Percentiles rank a stretch among this genome's conserved stretches.
Conservation (phyloP, 2,797 vertebrate genomes). For the Limnodromus scolopaceus region DNA sequence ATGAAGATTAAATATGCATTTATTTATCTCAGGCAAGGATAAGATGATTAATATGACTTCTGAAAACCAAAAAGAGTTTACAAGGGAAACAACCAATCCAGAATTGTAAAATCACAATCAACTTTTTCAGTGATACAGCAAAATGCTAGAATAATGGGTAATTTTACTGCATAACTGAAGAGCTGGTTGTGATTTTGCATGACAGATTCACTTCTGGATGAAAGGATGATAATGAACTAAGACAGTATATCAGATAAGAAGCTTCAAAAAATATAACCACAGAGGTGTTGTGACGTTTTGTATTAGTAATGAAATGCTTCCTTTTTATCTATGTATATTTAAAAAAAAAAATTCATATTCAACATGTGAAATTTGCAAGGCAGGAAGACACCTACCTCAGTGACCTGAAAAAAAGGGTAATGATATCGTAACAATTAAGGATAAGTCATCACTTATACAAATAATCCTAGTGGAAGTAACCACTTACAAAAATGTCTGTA, state of each 20-base stretch:
- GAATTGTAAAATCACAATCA: constrained; percentile 8
- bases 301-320: neutral
- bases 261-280: neutral
- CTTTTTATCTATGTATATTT: neutral
- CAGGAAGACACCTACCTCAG: neutral
- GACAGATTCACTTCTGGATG: neutral
- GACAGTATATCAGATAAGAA: neutral
- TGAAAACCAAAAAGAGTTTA: constrained; percentile 16
- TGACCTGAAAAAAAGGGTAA: neutral
- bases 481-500: neutral
- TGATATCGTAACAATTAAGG: neutral
- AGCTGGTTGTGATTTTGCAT: neutral
- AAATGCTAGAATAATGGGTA: neutral
- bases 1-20: constrained; percentile 52
- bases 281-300: neutral
- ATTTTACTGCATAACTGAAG: neutral
- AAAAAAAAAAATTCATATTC: neutral
- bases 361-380: neutral
- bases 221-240: neutral
- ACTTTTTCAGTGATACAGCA: neutral
- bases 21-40: constrained; percentile 31
- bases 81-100: neutral
- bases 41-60: constrained; percentile 30
- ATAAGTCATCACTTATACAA: neutral
- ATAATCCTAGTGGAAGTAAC: neutral